Percentiles rank a stretch among this genome's conserved stretches.
These are phyloP conservation scores for Synanthedon myopaeformis DNA, from an alignment of 2,888 invertebrate genomes.

Conservation along the genomic window DNA sequence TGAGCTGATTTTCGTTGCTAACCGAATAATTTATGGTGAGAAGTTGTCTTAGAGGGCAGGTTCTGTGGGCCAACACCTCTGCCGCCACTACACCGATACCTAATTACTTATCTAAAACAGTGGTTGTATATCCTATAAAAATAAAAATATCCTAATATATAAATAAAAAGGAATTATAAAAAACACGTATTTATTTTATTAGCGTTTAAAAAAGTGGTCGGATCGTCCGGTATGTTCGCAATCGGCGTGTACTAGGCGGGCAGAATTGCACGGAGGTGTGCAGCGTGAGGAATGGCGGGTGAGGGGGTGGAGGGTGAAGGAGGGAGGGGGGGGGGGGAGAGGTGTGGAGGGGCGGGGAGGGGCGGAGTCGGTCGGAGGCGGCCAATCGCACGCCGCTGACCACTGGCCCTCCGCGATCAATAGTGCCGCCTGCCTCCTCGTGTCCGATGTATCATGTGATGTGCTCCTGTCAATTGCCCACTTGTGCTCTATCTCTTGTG, in stretches of 20 bases:
- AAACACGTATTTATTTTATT: no score
- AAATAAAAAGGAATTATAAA: no score
- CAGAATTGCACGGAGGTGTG: constrained; percentile 6
- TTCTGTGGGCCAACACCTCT: no score
- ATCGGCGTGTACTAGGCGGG: constrained; percentile 8
- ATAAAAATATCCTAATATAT: no score
- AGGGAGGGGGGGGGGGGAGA: constrained; percentile 10
- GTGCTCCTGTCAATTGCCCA: constrained; percentile 15
- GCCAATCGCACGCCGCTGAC: constrained; percentile 29
- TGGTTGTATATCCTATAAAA: no score
- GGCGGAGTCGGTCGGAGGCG: constrained; percentile 15
- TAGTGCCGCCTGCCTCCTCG: constrained; percentile 9
- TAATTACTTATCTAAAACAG: no score
- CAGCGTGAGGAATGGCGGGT: constrained; percentile 4
- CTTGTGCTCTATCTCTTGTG: background rate
- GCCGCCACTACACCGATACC: constrained; percentile 3
- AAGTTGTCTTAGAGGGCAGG: no score
- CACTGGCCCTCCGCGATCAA: constrained; percentile 13
- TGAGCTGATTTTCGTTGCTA: no score
- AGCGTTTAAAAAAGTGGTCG: no score
- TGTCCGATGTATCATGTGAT: constrained; percentile 19
- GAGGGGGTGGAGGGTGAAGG: constrained; percentile 5
- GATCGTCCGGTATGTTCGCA: constrained; percentile 3
- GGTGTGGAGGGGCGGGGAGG: constrained; percentile 6
- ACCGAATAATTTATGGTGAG: no score